Base-by-base conservation (phyloP, 2,888 invertebrate species). In the Deilephila porcellus region DNA sequence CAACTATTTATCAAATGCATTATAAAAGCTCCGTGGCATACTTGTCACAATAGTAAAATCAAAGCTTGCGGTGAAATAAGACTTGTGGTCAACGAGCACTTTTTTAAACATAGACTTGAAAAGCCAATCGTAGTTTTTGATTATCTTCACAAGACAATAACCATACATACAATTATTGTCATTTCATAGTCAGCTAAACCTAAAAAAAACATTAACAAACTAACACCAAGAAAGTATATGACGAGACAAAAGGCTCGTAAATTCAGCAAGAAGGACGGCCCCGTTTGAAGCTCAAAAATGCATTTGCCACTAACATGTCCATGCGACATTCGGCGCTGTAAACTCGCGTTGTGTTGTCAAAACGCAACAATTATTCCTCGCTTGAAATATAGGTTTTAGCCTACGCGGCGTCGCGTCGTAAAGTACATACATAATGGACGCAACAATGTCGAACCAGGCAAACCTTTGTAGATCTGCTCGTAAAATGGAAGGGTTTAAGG, bases 361-460 rank as follows among this genome's bases (percentile, higher is more conserved):
- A 73, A 74, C 64, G 64, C 63, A 67, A 67, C 67, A 67, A 67
- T 67, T 62, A 75, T 60, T 73, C 60, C 53, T 73, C 45, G 60
- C 72, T 71, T 71, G 53, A 78, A 75, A 62, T 73, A 72, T 37
- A 34, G 60, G 29, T 34, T 62, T 56, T 77, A 67, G 73, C 73
- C 71, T 77, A 25, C 63, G 60, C 56, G 11, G 45, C 75, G 75
- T 80, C 79, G 45, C 75, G 75, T 80, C 79, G 78, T 82, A 84
- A 85, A 81, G 73, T 72, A 73, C 73, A 71, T 64, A 79, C 80
- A 74, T 79, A 75, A 86, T 81, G 80, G 71, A 11, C 74, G 71
- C 75, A 76, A 82, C 82, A 81, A 80, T 76, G 82, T 83, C 76
- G 72, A 74, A 72, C 45, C 45, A 52, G 25, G 25, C 56, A 56